Evolutionary conservation across 2,888 invertebrate species (phyloP), one percentile per base, ranked within the genome.

Genomic region (Xanthia togata): DNA sequence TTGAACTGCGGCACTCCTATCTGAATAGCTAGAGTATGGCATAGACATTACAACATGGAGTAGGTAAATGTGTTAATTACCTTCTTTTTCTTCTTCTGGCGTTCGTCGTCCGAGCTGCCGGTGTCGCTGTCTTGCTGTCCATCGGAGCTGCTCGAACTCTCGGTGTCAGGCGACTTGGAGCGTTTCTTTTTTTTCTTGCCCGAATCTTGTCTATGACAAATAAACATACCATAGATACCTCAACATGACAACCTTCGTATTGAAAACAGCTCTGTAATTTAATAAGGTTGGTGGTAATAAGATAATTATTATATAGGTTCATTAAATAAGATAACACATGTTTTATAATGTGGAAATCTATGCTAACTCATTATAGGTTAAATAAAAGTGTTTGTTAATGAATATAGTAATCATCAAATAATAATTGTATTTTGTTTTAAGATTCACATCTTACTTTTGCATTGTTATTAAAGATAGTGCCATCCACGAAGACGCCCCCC

Each of bases 151-250:
- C 93, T 97, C n/a, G 96, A 96, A 64, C 96, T 95, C 41, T 96
- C 97, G 20, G 95, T 93, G 85, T 96, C 97, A 11, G 96, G 95
- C 47, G 97, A 97, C 75, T 97, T 97, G 59, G 97, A 96, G 69
- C 97, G 97, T 90, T 97, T 97, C 94, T 97, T 97, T 93, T 97
- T 96, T 82, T 96, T 96, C 93, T 96, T 96, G 86, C 93, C 93
- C 11, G 94, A 93, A 67, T 96, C 96, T 93, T 95, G 95, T 87
- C 96, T 96, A 59, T 78, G 76, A 82, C 81, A 84, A 80, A 67
- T 55, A 79, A 79, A n/a, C 31, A 53, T 47, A 62, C 64, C 50
- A 50, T 73, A 77, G 31, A 77, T 72, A 78, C 76, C 20, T 67
- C 41, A 44, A 65, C 11, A 60, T n/a, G n/a, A 44, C 23, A 67